These are phyloP conservation scores for Notiomystis cincta DNA, from an alignment of 2,113 vertebrate genomes.

Conservation along the genomic window DNA sequence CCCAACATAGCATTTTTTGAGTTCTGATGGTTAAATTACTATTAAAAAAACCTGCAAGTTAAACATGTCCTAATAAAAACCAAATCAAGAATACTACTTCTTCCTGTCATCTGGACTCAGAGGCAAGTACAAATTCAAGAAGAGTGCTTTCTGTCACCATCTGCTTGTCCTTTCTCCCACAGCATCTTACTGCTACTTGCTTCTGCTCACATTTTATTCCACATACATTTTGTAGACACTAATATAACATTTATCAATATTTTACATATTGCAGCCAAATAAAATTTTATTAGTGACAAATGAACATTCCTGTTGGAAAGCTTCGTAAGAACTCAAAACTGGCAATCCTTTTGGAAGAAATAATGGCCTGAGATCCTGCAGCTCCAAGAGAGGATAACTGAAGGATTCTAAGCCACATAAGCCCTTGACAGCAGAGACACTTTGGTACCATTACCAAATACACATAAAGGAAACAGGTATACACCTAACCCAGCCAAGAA, in stretches of 20 bases:
- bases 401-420: neutral
- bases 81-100: neutral
- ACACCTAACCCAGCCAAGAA: neutral
- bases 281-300: neutral
- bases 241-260: conserved; percentile 41
- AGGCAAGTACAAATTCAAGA: neutral
- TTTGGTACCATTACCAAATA: neutral
- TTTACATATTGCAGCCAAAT: conserved; percentile 29
- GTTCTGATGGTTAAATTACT: neutral
- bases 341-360: neutral
- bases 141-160: conserved; percentile 43
- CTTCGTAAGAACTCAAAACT: neutral
- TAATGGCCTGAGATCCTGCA: neutral
- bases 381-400: neutral
- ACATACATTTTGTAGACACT: neutral
- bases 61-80: neutral
- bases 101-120: neutral
- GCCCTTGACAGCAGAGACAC: neutral
- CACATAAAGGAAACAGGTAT: neutral
- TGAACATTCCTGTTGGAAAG: conserved; percentile 1
- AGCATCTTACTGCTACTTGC: conserved; percentile 8
- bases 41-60: neutral
- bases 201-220: neutral
- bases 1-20: neutral
- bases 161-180: conserved; percentile 38